A percentile compares a stretch with the other conserved stretches of the same genome.
phyloP scores from a whole-genome alignment of 2,113 vertebrate species.

The Budorcas taxicolor region DNA sequence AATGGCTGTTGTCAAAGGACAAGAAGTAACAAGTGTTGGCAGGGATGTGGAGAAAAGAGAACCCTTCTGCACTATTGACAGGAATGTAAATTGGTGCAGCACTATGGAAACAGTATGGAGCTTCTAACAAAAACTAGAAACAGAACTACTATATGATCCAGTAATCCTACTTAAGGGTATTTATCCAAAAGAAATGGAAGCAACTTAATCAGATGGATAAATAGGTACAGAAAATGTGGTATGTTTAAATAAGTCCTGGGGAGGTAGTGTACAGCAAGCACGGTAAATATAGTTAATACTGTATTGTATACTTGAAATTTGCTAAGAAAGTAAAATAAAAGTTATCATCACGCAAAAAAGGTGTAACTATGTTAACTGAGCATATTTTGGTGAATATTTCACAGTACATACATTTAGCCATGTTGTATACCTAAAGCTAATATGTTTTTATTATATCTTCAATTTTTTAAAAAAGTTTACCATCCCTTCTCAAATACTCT shows the following conservation, averaged over 20 bases:
- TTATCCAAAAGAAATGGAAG: not conserved
- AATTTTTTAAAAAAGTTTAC: not conserved
- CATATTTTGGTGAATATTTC: not conserved
- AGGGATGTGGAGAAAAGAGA: not conserved
- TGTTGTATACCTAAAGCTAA: not conserved
- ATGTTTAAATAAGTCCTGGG: not conserved
- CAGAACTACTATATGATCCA: not conserved
- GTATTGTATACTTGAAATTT: not conserved
- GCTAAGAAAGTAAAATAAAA: not conserved
- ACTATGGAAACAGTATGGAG: not conserved
- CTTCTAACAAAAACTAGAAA: not conserved
- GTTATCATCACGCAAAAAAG: not conserved
- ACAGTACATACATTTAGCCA: not conserved
- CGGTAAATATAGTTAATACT: not conserved
- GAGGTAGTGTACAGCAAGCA: not conserved
- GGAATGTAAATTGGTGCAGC: not conserved
- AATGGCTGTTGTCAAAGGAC: not conserved
- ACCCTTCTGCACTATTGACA: not conserved
- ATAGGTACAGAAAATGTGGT: not conserved
- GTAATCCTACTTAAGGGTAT: not conserved
- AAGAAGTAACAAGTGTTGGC: not conserved
- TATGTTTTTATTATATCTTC: not conserved
- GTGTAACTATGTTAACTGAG: not conserved
- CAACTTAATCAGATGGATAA: not conserved
- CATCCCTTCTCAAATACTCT: not conserved